These are phyloP conservation scores for Hippopotamyrus pictus DNA, from an alignment of 2,797 vertebrate genomes.

Conservation along the genomic window DNA sequence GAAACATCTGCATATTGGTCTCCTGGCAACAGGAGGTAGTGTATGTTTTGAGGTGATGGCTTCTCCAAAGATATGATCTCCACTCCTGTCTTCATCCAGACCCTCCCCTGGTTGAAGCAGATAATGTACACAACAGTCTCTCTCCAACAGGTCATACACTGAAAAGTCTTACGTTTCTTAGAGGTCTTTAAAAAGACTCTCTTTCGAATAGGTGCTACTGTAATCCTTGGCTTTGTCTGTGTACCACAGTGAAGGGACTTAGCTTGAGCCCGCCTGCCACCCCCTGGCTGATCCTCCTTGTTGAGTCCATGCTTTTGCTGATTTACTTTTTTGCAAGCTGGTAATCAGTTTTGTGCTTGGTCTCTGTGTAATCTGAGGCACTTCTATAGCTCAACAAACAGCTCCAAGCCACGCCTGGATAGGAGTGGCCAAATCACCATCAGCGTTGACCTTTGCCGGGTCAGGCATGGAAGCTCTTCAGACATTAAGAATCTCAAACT, in stretches of 20 bases:
- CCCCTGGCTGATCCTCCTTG: neutral
- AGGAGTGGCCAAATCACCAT: neutral
- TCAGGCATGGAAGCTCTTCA: constrained; percentile 40
- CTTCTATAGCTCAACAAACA: constrained; percentile 29
- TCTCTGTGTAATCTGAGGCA: constrained; percentile 41
- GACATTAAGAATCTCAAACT: constrained; percentile 79
- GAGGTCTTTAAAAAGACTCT: constrained; percentile 4
- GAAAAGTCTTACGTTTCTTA: neutral
- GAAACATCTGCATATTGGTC: constrained; percentile 37
- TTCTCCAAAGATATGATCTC: constrained; percentile 19
- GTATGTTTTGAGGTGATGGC: constrained; percentile 18
- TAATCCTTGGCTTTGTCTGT: constrained; percentile 28
- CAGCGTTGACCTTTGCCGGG: neutral
- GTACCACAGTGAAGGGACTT: constrained; percentile 13
- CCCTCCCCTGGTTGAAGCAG: constrained; percentile 16
- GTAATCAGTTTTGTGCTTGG: constrained; percentile 30
- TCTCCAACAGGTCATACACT: constrained; percentile 26
- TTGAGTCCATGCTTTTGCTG: neutral
- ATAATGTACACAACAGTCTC: neutral
- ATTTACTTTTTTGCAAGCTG: constrained; percentile 29
- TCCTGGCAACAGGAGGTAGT: constrained; percentile 36
- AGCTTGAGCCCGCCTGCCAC: neutral
- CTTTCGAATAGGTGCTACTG: constrained; percentile 9
- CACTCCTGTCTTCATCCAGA: constrained; percentile 16
- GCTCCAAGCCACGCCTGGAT: neutral